phyloP scores from a whole-genome alignment of 2,888 invertebrate genomes.

The Hydroisotoma schaefferi region DNA sequence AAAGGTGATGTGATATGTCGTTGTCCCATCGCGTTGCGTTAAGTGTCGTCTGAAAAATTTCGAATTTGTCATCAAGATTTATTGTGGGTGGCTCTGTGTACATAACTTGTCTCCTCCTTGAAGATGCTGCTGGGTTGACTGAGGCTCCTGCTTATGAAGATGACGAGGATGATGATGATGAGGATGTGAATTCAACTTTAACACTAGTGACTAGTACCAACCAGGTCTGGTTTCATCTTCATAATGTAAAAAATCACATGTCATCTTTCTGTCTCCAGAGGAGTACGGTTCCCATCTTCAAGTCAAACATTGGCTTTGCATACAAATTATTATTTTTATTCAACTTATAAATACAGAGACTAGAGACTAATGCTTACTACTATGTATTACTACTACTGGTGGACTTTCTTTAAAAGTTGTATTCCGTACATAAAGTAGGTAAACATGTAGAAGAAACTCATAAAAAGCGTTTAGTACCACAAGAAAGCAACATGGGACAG shows the following conservation, averaged over 20 bases:
- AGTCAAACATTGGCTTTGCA: neutral
- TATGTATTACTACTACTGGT: too few relatives aligned
- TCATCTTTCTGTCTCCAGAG: conserved; percentile 14
- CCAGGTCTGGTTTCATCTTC: neutral
- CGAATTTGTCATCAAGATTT: conserved; percentile 25
- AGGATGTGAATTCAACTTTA: conserved; percentile 3
- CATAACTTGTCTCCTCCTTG: conserved; percentile 11
- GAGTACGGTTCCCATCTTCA: conserved; percentile 1
- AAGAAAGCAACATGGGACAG: too few relatives aligned
- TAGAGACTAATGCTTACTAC: too few relatives aligned
- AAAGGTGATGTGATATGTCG: conserved; percentile 10
- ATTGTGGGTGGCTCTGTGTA: conserved; percentile 22
- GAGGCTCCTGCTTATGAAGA: neutral
- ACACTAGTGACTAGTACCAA: neutral
- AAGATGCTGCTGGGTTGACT: neutral
- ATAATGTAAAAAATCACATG: conserved; percentile 5
- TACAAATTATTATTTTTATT: conserved; percentile 2
- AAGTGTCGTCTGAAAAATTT: conserved; percentile 18
- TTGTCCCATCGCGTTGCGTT: conserved; percentile 2
- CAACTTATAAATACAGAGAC: too few relatives aligned
- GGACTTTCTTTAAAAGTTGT: too few relatives aligned
- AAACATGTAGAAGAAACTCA: too few relatives aligned
- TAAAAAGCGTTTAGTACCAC: too few relatives aligned
- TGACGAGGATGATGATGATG: conserved; percentile 5
- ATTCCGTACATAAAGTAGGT: too few relatives aligned